Evolutionary conservation across 2,888 invertebrate genomes (phyloP).

Genomic region (Caenorhabditis zanzibari): DNA sequence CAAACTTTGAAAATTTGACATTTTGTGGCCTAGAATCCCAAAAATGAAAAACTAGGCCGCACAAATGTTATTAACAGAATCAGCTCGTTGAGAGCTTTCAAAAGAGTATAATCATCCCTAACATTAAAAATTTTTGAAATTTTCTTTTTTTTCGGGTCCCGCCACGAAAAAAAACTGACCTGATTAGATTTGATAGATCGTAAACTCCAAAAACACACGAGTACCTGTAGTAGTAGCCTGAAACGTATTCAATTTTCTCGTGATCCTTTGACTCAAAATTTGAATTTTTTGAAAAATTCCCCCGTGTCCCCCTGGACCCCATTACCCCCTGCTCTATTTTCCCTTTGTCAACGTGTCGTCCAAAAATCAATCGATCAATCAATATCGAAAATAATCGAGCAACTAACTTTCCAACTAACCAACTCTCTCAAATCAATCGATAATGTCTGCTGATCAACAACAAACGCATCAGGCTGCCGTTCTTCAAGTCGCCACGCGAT

Average conservation of each 20-base stretch:
- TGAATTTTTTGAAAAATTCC: background rate
- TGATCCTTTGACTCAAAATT: background rate
- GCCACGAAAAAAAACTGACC: slow-evolving; percentile 11
- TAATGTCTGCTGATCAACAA: slow-evolving; percentile 10
- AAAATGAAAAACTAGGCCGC: no score
- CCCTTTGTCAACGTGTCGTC: background rate
- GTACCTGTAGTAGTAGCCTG: slow-evolving; percentile 63
- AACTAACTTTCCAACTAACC: slow-evolving; percentile 12
- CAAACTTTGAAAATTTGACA: no score
- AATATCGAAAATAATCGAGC: background rate
- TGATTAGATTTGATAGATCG: slow-evolving; percentile 51
- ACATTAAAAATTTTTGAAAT: no score
- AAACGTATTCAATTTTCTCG: slow-evolving; percentile 1
- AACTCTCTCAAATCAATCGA: slow-evolving; percentile 1
- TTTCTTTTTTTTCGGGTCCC: background rate
- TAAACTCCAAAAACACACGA: slow-evolving; percentile 65
- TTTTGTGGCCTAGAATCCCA: no score
- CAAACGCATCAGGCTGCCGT: background rate
- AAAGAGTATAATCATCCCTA: no score
- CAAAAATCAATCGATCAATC: slow-evolving; percentile 13
- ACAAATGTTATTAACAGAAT: background rate
- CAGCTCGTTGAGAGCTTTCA: background rate
- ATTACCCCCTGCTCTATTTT: background rate
- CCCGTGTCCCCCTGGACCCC: background rate
- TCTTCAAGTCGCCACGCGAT: slow-evolving; percentile 1